These are phyloP conservation scores for Setophaga petechia DNA, from an alignment of 2,113 vertebrate species.

Conservation along the genomic window DNA sequence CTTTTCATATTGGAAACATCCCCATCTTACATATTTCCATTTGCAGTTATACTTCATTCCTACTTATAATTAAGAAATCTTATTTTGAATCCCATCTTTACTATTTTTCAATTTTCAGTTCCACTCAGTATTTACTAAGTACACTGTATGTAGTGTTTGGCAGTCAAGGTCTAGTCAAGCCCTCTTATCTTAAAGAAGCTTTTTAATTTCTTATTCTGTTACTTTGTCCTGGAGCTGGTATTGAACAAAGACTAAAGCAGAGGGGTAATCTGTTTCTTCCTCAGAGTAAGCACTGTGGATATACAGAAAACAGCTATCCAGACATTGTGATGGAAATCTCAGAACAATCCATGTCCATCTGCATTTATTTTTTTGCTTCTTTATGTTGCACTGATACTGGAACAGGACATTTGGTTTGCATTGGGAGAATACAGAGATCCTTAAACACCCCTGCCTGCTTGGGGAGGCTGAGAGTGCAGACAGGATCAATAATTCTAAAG, in stretches of 20 bases:
- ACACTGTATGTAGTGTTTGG: background rate
- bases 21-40: background rate
- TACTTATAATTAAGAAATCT: background rate
- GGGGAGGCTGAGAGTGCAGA: background rate
- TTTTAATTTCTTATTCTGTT: background rate
- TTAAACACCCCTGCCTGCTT: background rate
- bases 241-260: background rate
- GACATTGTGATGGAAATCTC: background rate
- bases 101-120: slow-evolving; percentile 8
- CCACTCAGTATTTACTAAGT: background rate
- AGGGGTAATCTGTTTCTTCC: background rate
- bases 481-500: background rate
- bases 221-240: background rate
- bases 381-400: background rate
- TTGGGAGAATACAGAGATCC: background rate
- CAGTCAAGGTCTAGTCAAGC: background rate
- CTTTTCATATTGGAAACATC: slow-evolving; percentile 59
- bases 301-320: background rate
- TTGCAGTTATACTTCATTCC: slow-evolving; percentile 23
- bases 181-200: background rate
- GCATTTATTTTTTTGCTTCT: background rate
- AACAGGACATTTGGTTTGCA: background rate
- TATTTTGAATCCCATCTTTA: background rate
- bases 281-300: background rate
- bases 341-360: background rate